Evolutionary conservation across 2,113 vertebrate genomes (phyloP).

Genomic region (Hippocampus abdominalis): DNA sequence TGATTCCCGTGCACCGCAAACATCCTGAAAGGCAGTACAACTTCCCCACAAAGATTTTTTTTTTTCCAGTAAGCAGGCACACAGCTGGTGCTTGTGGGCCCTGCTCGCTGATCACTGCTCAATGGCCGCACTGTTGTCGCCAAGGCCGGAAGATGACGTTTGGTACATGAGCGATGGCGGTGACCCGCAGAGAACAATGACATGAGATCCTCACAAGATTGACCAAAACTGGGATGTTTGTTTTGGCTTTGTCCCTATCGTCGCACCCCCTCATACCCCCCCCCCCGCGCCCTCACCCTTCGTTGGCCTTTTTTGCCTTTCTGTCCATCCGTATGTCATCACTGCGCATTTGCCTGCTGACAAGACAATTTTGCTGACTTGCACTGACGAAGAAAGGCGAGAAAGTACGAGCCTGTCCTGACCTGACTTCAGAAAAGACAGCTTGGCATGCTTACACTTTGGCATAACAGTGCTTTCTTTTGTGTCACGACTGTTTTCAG

Average conservation of each 20-base stretch:
- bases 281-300: constrained; percentile 14
- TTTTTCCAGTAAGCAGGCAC: constrained; percentile 9
- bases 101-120: constrained; percentile 20
- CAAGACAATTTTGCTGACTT: constrained; percentile 55
- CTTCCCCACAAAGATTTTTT: constrained; percentile 14
- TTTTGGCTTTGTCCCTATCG: constrained; percentile 35
- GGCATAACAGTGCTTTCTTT: constrained; percentile 58
- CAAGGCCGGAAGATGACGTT: constrained; percentile 18
- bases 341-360: constrained; percentile 31
- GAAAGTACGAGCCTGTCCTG: constrained; percentile 59
- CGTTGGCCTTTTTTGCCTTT: neutral
- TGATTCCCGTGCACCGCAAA: neutral
- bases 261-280: neutral
- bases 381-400: constrained; percentile 53
- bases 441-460: constrained; percentile 52
- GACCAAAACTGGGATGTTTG: neutral
- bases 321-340: constrained; percentile 2
- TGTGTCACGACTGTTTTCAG: constrained; percentile 52
- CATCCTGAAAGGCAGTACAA: constrained; percentile 17
- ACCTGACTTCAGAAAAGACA: constrained; percentile 66
- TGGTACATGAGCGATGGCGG: constrained; percentile 42
- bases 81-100: constrained; percentile 35
- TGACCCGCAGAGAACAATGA: constrained; percentile 54
- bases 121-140: constrained; percentile 35
- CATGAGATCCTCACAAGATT: neutral